Conservation (phyloP, 2,888 invertebrate genomes). For the Hydraecia micacea region DNA sequence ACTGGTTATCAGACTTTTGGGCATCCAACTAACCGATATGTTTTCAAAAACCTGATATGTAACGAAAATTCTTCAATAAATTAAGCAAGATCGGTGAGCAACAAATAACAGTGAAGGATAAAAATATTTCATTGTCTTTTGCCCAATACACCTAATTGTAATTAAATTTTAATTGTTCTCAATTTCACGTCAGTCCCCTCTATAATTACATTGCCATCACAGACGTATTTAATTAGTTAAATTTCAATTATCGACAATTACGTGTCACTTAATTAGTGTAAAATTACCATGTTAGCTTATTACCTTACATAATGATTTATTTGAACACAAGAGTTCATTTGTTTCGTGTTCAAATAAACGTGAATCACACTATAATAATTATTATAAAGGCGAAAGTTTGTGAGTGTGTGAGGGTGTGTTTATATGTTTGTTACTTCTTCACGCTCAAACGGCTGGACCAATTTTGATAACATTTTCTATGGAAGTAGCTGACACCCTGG, state of each 20-base stretch:
- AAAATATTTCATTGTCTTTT: background rate
- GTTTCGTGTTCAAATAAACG: background rate
- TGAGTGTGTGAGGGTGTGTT: too few species aligned
- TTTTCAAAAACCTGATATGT: background rate
- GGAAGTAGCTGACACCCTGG: too few species aligned
- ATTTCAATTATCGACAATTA: constrained; percentile 28
- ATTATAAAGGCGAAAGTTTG: too few species aligned
- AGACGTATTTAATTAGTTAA: constrained; percentile 2
- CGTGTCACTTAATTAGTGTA: constrained; percentile 9
- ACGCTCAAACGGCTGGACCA: too few species aligned
- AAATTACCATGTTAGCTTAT: background rate
- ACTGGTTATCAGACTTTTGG: background rate
- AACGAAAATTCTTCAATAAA: background rate
- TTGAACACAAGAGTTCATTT: background rate
- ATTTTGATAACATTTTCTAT: too few species aligned
- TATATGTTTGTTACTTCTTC: too few species aligned
- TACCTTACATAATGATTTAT: background rate
- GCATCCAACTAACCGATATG: background rate
- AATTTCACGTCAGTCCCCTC: constrained; percentile 13
- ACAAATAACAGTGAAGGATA: background rate
- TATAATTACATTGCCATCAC: constrained; percentile 1
- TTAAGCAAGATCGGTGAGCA: background rate
- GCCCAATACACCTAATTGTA: background rate
- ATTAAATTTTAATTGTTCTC: constrained; percentile 30
- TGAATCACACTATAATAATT: too few species aligned